Percentiles rank a stretch among this genome's conserved stretches.
These are phyloP conservation scores for Anguilla obscura DNA, from an alignment of 2,797 vertebrate genomes.

Conservation along the genomic window DNA sequence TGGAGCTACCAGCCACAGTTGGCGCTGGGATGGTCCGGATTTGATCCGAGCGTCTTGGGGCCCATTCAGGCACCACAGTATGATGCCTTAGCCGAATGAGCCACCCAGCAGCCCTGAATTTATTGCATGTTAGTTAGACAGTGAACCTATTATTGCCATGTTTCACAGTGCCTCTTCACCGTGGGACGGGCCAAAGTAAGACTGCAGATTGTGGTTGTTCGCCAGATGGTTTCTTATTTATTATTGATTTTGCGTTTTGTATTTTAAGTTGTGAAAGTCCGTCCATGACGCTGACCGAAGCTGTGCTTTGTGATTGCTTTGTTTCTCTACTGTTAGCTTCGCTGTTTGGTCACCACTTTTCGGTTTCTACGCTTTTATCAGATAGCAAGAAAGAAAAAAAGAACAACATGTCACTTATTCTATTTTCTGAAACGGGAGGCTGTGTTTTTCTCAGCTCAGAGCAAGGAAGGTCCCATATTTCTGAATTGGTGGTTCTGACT, in stretches of 20 bases:
- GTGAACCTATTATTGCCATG: slow-evolving; percentile 38
- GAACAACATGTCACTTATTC: background rate
- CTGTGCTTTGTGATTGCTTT: slow-evolving; percentile 50
- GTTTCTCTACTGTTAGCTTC: background rate
- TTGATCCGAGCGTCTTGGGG: background rate
- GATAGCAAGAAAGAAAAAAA: slow-evolving; percentile 11
- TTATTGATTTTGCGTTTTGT: slow-evolving; percentile 56
- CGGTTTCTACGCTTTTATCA: slow-evolving; percentile 45
- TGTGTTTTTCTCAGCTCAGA: background rate
- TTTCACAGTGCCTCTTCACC: slow-evolving; percentile 75
- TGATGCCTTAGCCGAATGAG: background rate
- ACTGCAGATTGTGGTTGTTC: slow-evolving; percentile 64
- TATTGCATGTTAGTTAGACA: background rate
- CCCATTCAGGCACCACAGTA: background rate
- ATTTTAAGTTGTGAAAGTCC: slow-evolving; percentile 62
- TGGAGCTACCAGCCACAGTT: background rate
- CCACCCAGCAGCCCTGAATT: background rate
- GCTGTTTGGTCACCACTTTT: background rate
- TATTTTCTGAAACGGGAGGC: background rate
- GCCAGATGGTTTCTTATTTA: slow-evolving; percentile 41
- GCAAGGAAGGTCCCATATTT: background rate
- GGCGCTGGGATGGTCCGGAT: background rate
- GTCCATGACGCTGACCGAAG: slow-evolving; percentile 64
- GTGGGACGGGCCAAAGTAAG: slow-evolving; percentile 76
- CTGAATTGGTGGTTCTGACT: background rate